phyloP scores from a whole-genome alignment of 2,888 invertebrate species.

The Tachina lurida region DNA sequence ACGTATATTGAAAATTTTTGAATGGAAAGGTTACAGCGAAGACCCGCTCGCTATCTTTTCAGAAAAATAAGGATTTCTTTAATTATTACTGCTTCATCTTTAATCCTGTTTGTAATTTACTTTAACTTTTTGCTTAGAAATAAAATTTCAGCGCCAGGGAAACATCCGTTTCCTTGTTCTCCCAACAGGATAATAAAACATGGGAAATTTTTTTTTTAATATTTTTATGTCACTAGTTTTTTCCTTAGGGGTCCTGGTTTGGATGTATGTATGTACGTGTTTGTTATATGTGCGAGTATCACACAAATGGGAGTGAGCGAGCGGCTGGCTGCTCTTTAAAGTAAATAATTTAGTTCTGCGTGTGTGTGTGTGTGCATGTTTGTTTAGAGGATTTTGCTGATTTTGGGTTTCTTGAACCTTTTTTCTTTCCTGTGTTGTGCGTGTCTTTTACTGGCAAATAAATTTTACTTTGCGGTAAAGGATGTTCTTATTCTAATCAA shows the following conservation, averaged over 20 bases:
- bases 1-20: no score
- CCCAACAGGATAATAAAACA: constrained; percentile 5
- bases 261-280: neutral
- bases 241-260: neutral
- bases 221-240: constrained; percentile 16
- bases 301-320: neutral
- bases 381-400: neutral
- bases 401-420: neutral
- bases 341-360: neutral
- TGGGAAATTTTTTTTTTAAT: neutral
- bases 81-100: neutral
- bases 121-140: neutral
- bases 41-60: no score
- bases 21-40: no score
- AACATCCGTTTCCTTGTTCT: neutral
- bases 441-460: neutral
- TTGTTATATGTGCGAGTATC: neutral
- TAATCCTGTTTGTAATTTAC: neutral
- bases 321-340: no score
- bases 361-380: neutral
- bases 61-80: neutral
- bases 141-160: neutral
- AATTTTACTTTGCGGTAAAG: neutral
- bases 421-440: neutral
- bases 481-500: neutral